These are phyloP conservation scores for Tuberolachnus salignus DNA, from an alignment of 2,888 invertebrate genomes.

Conservation along the genomic window DNA sequence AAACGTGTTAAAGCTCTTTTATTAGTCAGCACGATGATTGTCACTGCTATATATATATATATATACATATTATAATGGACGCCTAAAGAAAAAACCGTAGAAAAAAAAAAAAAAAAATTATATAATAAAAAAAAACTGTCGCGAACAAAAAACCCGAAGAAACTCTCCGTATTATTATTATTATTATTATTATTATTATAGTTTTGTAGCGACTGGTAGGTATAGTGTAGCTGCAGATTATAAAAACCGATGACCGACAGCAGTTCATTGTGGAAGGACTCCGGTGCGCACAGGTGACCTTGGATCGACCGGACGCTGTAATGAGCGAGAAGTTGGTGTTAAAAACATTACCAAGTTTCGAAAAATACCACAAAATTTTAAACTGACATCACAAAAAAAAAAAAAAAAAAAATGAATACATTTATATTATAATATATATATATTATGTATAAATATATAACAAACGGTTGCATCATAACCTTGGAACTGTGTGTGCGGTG, in stretches of 20 bases:
- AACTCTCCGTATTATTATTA: conserved; percentile 7
- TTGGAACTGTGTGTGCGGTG: conserved; percentile 28
- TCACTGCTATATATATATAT: not conserved
- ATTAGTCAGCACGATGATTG: no score
- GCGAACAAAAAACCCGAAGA: conserved; percentile 36
- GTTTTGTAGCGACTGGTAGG: conserved; percentile 30
- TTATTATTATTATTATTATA: no score
- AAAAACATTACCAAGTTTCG: conserved; percentile 54
- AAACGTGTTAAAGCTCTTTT: not conserved
- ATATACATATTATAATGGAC: no score
- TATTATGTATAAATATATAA: conserved; percentile 19
- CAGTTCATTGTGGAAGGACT: conserved; percentile 51
- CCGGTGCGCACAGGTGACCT: conserved; percentile 12
- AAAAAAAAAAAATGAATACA: conserved; percentile 37
- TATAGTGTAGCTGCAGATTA: conserved; percentile 40
- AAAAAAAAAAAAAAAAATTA: not conserved
- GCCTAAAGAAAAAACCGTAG: not conserved
- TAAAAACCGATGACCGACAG: conserved; percentile 52
- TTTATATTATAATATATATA: no score
- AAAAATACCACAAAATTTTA: conserved; percentile 56
- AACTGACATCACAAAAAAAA: conserved; percentile 30
- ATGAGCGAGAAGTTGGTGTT: conserved; percentile 55
- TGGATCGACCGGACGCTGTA: conserved; percentile 55
- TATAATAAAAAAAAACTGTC: conserved; percentile 2
- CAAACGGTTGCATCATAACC: conserved; percentile 53